phyloP scores from a whole-genome alignment of 2,888 invertebrate genomes.

The Anticlea derivata region DNA sequence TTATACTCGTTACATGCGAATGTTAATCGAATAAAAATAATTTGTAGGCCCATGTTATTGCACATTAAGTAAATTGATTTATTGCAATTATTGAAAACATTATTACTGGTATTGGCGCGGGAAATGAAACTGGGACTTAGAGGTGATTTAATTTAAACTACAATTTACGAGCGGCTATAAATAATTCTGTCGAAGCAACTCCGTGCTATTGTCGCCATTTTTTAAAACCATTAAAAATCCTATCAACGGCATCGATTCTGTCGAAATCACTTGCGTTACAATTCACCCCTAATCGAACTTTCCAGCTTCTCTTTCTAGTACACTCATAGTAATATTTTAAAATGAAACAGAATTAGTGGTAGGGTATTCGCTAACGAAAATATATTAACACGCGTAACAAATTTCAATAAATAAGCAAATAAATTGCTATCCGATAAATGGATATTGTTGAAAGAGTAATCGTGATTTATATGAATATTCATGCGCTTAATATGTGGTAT shows the following conservation, averaged over 20 bases:
- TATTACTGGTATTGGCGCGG: constrained; percentile 62
- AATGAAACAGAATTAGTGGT: constrained; percentile 54
- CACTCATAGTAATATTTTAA: constrained; percentile 41
- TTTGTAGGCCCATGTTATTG: constrained; percentile 28
- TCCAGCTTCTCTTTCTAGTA: constrained; percentile 56
- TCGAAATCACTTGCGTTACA: constrained; percentile 68
- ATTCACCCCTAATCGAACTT: constrained; percentile 45
- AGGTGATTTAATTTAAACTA: constrained; percentile 76
- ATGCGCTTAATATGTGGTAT: constrained; percentile 60
- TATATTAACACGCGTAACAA: constrained; percentile 72
- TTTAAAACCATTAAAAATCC: constrained; percentile 80
- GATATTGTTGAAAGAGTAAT: constrained; percentile 70
- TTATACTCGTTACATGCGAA: constrained; percentile 3
- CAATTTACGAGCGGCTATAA: constrained; percentile 79
- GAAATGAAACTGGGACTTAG: constrained; percentile 66
- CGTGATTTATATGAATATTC: constrained; percentile 84
- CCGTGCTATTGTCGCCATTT: constrained; percentile 76
- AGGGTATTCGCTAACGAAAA: constrained; percentile 56
- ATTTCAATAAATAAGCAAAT: constrained; percentile 82
- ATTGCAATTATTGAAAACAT: constrained; percentile 68
- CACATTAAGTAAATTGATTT: constrained; percentile 62
- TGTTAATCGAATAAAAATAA: constrained; percentile 13
- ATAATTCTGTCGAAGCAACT: constrained; percentile 69
- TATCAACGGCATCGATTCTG: constrained; percentile 74
- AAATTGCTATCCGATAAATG: constrained; percentile 79